These are phyloP conservation scores for Tenebrosternarchus preto DNA, from an alignment of 2,113 vertebrate genomes.

Conservation along the genomic window DNA sequence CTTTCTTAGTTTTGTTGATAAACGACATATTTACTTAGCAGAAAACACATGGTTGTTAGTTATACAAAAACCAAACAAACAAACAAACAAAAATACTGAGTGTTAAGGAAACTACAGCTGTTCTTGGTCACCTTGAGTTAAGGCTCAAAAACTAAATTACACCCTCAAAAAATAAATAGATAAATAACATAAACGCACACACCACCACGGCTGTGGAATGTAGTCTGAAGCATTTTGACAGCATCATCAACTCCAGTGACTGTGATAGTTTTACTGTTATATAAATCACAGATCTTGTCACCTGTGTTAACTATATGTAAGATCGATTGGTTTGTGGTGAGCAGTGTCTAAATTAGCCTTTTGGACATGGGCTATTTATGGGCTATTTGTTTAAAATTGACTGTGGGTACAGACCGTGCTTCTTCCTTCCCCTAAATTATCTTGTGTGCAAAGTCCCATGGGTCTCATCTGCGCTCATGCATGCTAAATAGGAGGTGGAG, in stretches of 20 bases:
- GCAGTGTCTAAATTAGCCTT: slow-evolving; percentile 47
- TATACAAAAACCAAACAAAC: no score
- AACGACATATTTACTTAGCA: not conserved
- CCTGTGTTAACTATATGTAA: slow-evolving; percentile 19
- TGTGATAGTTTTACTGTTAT: not conserved
- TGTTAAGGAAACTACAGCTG: slow-evolving; percentile 1
- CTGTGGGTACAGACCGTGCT: slow-evolving; percentile 62
- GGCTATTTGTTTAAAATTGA: slow-evolving; percentile 70
- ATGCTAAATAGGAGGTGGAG: slow-evolving; percentile 61
- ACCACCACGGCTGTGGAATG: not conserved
- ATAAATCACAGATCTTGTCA: not conserved
- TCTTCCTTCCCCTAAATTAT: slow-evolving; percentile 43
- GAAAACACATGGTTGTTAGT: no score
- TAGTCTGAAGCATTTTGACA: not conserved
- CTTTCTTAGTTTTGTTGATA: not conserved
- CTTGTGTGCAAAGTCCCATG: slow-evolving; percentile 36
- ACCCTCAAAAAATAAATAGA: slow-evolving; percentile 3
- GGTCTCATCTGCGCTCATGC: slow-evolving; percentile 68
- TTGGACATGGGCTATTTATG: slow-evolving; percentile 58
- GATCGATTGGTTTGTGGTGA: slow-evolving; percentile 21
- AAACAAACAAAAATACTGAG: no score
- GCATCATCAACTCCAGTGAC: not conserved
- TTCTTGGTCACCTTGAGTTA: not conserved
- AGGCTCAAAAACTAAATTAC: not conserved
- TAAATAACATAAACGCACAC: slow-evolving; percentile 3